Conservation (phyloP, 2,113 vertebrate species). For the Scartelaos histophorus region DNA sequence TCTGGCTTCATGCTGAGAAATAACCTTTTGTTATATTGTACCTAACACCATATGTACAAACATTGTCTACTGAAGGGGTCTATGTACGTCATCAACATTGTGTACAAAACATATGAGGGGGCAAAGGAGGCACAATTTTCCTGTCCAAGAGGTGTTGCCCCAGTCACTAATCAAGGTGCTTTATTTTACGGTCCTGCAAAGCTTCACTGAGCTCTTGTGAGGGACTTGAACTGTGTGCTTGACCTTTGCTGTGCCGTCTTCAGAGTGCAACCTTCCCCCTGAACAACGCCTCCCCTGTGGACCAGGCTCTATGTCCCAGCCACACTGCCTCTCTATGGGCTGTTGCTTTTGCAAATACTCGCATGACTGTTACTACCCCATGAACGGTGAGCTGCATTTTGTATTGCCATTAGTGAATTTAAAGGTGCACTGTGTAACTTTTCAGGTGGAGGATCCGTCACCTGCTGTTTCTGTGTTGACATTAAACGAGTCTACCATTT, state of each 20-base stretch:
- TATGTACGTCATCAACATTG: slow-evolving; percentile 57
- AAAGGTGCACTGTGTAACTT: not conserved
- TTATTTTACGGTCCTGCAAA: slow-evolving; percentile 30
- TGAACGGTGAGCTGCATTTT: slow-evolving; percentile 73
- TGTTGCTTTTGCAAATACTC: slow-evolving; percentile 72
- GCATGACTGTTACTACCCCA: slow-evolving; percentile 74
- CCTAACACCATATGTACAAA: slow-evolving; percentile 24
- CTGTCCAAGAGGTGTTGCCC: slow-evolving; percentile 54
- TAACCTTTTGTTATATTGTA: slow-evolving; percentile 51
- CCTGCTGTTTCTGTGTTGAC: no score
- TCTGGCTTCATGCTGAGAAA: slow-evolving; percentile 37
- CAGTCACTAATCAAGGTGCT: slow-evolving; percentile 53
- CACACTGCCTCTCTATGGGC: slow-evolving; percentile 68
- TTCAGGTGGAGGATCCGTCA: no score
- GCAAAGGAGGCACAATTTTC: slow-evolving; percentile 60
- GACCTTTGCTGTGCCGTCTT: slow-evolving; percentile 59
- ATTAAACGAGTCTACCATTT: no score
- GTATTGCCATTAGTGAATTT: slow-evolving; percentile 24
- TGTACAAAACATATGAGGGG: slow-evolving; percentile 55
- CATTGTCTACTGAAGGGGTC: slow-evolving; percentile 51
- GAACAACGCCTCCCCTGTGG: slow-evolving; percentile 74
- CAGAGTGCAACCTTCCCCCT: slow-evolving; percentile 72
- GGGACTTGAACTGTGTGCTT: slow-evolving; percentile 44
- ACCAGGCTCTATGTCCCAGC: slow-evolving; percentile 41
- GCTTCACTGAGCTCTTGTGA: slow-evolving; percentile 34